Evolutionary conservation across 2,888 invertebrate genomes (phyloP).

Genomic region (Xestoiulus laeticollis): DNA sequence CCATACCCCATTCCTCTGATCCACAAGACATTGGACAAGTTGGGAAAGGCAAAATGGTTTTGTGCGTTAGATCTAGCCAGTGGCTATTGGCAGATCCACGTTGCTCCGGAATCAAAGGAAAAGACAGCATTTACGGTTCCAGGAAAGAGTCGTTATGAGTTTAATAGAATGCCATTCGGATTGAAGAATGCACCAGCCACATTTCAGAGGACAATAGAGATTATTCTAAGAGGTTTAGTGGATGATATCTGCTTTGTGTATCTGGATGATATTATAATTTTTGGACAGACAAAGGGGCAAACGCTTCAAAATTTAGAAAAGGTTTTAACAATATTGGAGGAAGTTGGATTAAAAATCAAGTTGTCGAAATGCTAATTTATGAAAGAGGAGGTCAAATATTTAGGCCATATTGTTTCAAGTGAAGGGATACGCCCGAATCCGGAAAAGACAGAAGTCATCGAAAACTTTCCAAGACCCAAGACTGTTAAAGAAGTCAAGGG

Average conservation of each 20-base stretch:
- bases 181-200: neutral
- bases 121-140: neutral
- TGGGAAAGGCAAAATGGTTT: neutral
- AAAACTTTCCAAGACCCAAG: neutral
- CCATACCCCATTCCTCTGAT: neutral
- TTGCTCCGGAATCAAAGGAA: neutral
- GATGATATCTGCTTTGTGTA: neutral
- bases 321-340: neutral
- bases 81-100: neutral
- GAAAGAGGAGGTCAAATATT: neutral
- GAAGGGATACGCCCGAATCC: neutral
- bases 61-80: neutral
- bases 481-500: neutral
- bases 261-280: neutral
- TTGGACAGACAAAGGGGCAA: neutral
- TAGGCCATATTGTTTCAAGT: constrained; percentile 47
- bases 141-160: neutral
- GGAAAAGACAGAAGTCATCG: neutral
- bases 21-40: neutral
- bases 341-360: constrained; percentile 4
- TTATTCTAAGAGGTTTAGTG: neutral
- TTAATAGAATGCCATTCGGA: neutral
- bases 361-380: constrained; percentile 47
- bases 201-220: neutral
- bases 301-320: neutral